phyloP scores from a whole-genome alignment of 2,888 invertebrate genomes.

The Ethmia dodecea region DNA sequence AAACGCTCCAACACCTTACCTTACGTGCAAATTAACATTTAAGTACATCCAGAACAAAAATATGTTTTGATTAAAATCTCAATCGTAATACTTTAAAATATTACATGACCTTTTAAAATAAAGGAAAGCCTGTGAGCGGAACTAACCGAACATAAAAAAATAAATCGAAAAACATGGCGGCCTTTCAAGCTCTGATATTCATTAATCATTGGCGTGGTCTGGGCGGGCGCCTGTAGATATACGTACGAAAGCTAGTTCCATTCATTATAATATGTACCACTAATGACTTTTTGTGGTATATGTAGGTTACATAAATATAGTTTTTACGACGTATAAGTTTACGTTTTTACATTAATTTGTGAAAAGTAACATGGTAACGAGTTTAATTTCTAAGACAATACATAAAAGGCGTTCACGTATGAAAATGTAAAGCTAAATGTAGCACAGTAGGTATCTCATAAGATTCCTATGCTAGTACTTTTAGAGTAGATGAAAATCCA shows the following conservation, averaged over 20 bases:
- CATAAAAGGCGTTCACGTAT: too few relatives aligned
- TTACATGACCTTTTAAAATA: slow-evolving; percentile 9
- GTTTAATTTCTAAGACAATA: too few relatives aligned
- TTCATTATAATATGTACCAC: slow-evolving; percentile 25
- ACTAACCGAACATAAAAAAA: slow-evolving; percentile 29
- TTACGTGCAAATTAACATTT: too few relatives aligned
- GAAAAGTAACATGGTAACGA: too few relatives aligned
- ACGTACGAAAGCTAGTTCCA: slow-evolving; percentile 27
- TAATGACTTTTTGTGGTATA: slow-evolving; percentile 42
- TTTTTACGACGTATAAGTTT: neutral
- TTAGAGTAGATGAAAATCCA: too few relatives aligned
- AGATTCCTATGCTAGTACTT: too few relatives aligned
- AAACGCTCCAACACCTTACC: too few relatives aligned
- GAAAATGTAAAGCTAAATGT: too few relatives aligned
- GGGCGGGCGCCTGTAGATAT: slow-evolving; percentile 43
- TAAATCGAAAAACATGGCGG: slow-evolving; percentile 43
- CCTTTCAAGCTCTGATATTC: slow-evolving; percentile 57
- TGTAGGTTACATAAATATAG: slow-evolving; percentile 1
- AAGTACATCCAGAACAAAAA: too few relatives aligned
- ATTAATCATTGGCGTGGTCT: slow-evolving; percentile 55
- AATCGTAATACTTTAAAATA: slow-evolving; percentile 5
- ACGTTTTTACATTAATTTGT: too few relatives aligned
- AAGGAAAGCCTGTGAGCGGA: slow-evolving; percentile 22
- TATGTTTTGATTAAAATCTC: slow-evolving; percentile 9
- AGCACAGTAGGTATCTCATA: too few relatives aligned